Evolutionary conservation across 2,797 vertebrate species (phyloP), one percentile per base, ranked within the genome.

Genomic region (Cheirogaleus major): DNA sequence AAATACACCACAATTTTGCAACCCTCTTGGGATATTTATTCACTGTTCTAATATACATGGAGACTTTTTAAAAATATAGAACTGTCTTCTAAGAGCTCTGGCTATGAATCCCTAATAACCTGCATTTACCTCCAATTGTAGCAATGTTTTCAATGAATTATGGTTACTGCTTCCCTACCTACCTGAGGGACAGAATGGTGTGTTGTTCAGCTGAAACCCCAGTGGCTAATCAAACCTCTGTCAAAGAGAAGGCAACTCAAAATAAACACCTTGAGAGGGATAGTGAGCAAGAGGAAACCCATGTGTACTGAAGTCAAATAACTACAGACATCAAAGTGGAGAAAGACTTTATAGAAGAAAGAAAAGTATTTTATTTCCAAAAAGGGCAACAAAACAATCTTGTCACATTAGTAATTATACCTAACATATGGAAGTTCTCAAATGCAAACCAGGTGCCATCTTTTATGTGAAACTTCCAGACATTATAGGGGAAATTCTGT

Each of bases 341-440:
- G 59, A 75, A 95, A 67, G 41, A 87, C 15, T 67, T 43, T 20
- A 80, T 11, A 91, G 79, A 76, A 94, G 75, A 95, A 87, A 89
- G 18, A 86, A 80, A 94, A 45, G 7, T 17, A 32, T 23, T 27
- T 88, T 95, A 57, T 35, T 92, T 97, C 93, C n/a, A 61, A 80
- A 81, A 85, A 63, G 12, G 15, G 45, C 57, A 92, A 61, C 41
- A 61, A 55, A 90, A 83, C 50, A 38, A 80, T 52, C 73, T 86
- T n/a, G 20, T 18, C 43, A n/a, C 32, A 4, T 75, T 89, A 32
- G 32, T 18, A 35, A 75, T 73, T 30, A 13, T 41, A 63, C 15
- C 18, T 63, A 63, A 65, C 52, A 80, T 27, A 38, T 13, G 27
- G 85, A 7, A 23, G 35, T 27, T 94, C 69, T 67, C 76, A 90